Evolutionary conservation across 1,140 invertebrate species (phyloP).

Genomic region (Sitodiplosis mosellana): DNA sequence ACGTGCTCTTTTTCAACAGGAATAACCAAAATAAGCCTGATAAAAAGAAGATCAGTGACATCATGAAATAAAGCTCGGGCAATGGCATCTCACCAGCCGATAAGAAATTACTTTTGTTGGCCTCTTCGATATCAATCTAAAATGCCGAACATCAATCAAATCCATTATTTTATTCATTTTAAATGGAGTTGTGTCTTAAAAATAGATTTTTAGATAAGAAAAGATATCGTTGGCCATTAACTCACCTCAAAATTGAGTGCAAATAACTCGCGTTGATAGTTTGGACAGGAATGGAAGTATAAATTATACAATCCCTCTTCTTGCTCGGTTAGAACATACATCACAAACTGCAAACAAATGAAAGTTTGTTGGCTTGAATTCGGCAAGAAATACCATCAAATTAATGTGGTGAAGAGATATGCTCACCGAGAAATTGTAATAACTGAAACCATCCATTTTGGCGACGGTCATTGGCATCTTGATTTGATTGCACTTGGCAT

Average conservation of each 20-base stretch:
- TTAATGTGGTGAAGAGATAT: no score
- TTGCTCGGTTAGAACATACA: slow-evolving; percentile 53
- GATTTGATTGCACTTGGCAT: not conserved
- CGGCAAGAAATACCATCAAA: no score
- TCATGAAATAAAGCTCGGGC: slow-evolving; percentile 78
- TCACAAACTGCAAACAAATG: slow-evolving; percentile 48
- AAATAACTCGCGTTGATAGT: slow-evolving; percentile 26
- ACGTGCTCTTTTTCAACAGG: slow-evolving; percentile 70
- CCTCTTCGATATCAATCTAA: slow-evolving; percentile 68
- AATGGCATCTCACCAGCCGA: slow-evolving; percentile 96
- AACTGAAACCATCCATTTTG: not conserved
- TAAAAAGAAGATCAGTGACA: slow-evolving; percentile 78
- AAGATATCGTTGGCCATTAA: no score
- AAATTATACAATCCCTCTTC: slow-evolving; percentile 90
- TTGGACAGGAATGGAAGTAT: slow-evolving; percentile 88
- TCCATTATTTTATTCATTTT: not conserved
- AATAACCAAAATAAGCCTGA: slow-evolving; percentile 84
- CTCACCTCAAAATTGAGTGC: slow-evolving; percentile 26
- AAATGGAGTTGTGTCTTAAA: no score
- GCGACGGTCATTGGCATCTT: not conserved
- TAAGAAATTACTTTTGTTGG: slow-evolving; percentile 72
- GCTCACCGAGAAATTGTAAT: no score
- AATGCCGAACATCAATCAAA: no score
- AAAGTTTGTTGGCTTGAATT: slow-evolving; percentile 12
- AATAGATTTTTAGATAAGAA: no score